A percentile compares a stretch with the other conserved stretches of the same genome.
These are phyloP conservation scores for Philhelius pedissequus DNA, from an alignment of 2,888 invertebrate species.

Conservation along the genomic window DNA sequence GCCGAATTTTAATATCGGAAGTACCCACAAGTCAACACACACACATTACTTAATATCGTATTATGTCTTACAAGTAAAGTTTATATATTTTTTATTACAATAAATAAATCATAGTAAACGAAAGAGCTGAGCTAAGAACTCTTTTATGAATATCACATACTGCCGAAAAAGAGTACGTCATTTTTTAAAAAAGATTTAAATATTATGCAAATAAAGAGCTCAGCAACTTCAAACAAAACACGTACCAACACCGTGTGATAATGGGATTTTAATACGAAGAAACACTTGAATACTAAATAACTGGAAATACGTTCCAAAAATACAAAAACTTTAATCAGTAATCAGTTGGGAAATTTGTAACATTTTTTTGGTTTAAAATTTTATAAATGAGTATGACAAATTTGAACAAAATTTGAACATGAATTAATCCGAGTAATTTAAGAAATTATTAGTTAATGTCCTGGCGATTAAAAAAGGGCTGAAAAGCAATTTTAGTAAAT, in stretches of 20 bases:
- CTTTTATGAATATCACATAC: not conserved
- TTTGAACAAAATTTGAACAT: no score
- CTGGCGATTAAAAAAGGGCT: no score
- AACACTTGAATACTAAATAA: constrained; percentile 31
- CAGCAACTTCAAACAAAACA: constrained; percentile 33
- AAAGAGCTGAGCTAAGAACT: constrained; percentile 41
- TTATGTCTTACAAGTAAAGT: not conserved
- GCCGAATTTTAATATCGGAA: constrained; percentile 31
- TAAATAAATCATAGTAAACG: not conserved
- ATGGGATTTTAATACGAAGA: constrained; percentile 57
- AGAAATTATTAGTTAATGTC: no score
- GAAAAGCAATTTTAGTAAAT: no score
- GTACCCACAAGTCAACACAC: constrained; percentile 23
- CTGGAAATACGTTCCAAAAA: not conserved
- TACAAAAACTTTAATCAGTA: not conserved
- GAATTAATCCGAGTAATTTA: no score
- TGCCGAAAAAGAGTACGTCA: constrained; percentile 26
- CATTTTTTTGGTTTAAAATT: not conserved
- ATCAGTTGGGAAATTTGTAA: not conserved
- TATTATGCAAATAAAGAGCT: constrained; percentile 1
- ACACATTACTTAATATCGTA: constrained; percentile 1
- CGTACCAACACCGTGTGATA: constrained; percentile 39
- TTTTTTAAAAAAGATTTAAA: not conserved
- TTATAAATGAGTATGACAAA: no score
- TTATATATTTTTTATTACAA: not conserved